Evolutionary conservation across 2,113 vertebrate species (phyloP).

Genomic region (Aegithalos caudatus): DNA sequence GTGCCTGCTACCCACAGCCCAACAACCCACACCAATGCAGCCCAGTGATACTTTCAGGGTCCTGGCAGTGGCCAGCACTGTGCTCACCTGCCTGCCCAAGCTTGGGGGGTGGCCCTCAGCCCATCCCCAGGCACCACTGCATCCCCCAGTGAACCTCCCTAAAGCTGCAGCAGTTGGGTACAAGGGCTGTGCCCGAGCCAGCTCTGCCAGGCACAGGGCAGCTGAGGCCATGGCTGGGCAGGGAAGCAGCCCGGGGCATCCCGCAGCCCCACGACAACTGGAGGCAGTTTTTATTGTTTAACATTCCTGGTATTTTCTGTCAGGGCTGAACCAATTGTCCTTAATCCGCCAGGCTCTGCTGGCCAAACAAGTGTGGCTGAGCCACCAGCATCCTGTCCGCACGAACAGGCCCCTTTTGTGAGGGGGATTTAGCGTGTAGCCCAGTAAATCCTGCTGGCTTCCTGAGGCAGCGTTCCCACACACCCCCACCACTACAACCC

Average conservation of each 20-base stretch:
- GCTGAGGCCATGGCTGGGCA: neutral
- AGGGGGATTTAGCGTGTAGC: conserved; percentile 65
- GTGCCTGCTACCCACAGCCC: neutral
- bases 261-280: conserved; percentile 40
- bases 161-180: neutral
- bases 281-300: conserved; percentile 68
- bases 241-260: neutral
- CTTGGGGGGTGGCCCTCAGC: neutral
- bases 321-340: conserved; percentile 74
- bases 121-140: neutral
- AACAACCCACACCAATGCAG: neutral
- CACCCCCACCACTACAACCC: neutral
- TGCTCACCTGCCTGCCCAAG: accelerated
- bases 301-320: conserved; percentile 74
- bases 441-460: conserved; percentile 69
- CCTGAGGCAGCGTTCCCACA: conserved; percentile 69
- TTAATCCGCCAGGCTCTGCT: conserved; percentile 71
- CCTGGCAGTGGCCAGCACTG: too few relatives aligned
- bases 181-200: neutral
- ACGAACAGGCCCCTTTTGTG: conserved; percentile 73
- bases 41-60: neutral
- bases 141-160: neutral
- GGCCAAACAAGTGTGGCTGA: conserved; percentile 72
- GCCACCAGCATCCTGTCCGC: conserved; percentile 64
- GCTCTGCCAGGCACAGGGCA: neutral